Percentiles rank a stretch among this genome's conserved stretches.
These are phyloP conservation scores for Turdus rufiventris DNA, from an alignment of 2,113 vertebrate species.

Conservation along the genomic window DNA sequence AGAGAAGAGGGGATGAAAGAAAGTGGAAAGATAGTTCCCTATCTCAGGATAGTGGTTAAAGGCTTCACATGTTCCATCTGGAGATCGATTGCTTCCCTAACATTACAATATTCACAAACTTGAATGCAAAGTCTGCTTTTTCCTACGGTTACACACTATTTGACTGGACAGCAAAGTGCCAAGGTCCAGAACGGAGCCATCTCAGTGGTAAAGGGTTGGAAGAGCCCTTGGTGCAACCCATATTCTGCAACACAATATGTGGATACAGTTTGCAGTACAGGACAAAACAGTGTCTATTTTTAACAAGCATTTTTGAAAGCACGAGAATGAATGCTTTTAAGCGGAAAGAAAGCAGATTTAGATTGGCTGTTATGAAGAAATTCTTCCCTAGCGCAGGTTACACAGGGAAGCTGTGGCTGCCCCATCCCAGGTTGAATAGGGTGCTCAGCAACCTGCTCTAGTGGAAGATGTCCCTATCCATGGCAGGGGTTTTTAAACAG, in stretches of 20 bases:
- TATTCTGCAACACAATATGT: not conserved
- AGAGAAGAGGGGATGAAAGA: not conserved
- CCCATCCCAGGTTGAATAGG: not conserved
- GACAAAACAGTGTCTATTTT: not conserved
- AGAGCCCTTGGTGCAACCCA: not conserved
- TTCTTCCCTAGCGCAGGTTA: not conserved
- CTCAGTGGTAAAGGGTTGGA: not conserved
- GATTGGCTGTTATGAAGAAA: not conserved
- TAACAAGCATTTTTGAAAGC: not conserved
- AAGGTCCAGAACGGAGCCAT: not conserved
- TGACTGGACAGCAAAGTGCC: not conserved
- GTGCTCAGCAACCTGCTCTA: too few relatives aligned
- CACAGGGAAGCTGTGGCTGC: not conserved
- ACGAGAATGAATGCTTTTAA: not conserved
- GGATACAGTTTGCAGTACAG: not conserved
- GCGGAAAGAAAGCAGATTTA: not conserved
- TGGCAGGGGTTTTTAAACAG: accelerated
- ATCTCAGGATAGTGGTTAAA: not conserved
- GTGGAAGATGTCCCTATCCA: not conserved
- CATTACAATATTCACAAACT: not conserved
- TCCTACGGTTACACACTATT: not conserved
- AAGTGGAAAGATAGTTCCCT: not conserved
- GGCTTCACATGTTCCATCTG: not conserved
- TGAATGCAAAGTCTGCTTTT: not conserved
- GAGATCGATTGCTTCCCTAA: not conserved